Percentiles rank a stretch among this genome's conserved stretches.
Conservation (phyloP, 2,113 vertebrate genomes). For the Tichodroma muraria region DNA sequence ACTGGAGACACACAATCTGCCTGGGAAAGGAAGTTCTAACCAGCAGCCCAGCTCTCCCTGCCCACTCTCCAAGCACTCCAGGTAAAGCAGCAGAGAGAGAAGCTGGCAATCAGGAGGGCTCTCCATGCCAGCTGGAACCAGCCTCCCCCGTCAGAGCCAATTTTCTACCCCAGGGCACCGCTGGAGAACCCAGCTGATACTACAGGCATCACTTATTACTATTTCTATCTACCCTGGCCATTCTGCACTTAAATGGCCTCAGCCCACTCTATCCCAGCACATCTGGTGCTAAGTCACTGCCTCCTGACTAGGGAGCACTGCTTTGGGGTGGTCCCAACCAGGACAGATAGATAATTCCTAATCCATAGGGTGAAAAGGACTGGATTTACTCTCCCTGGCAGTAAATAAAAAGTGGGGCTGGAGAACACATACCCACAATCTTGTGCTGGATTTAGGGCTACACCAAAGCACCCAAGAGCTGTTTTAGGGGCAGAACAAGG, state of each 20-base stretch:
- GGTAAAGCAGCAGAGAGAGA: background rate
- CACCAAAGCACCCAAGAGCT: background rate
- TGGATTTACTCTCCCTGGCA: background rate
- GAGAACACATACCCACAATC: background rate
- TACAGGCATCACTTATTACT: background rate
- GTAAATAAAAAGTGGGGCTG: background rate
- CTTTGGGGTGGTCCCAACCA: background rate
- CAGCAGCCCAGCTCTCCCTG: background rate
- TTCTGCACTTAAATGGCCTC: background rate
- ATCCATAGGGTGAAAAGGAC: background rate
- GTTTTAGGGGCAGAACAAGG: background rate
- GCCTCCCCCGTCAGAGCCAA: background rate
- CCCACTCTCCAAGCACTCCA: background rate
- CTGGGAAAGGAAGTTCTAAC: background rate
- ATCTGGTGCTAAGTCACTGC: background rate
- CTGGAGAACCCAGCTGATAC: background rate
- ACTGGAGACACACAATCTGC: background rate
- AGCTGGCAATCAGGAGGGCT: background rate
- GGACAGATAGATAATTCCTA: background rate
- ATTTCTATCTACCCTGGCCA: background rate
- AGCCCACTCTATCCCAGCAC: background rate
- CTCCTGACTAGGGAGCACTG: background rate
- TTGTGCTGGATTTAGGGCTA: background rate
- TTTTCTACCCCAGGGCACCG: background rate
- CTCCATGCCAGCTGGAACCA: slow-evolving; percentile 5